A percentile compares a stretch with the other conserved stretches of the same genome.
These are phyloP conservation scores for Pteropus alecto DNA, from an alignment of 2,113 vertebrate species.

Conservation along the genomic window DNA sequence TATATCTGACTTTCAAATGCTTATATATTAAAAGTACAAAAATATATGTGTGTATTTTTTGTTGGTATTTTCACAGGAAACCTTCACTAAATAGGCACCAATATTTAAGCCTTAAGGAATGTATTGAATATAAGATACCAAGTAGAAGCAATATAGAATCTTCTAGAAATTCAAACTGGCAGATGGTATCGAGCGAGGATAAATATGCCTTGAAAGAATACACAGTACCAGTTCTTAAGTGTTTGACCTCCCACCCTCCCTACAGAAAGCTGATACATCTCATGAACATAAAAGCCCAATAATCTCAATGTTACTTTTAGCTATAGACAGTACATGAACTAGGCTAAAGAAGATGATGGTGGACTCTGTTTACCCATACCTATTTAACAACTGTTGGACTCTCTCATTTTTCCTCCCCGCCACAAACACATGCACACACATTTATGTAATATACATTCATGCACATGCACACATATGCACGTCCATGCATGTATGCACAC, in stretches of 20 bases:
- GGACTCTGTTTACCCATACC: neutral
- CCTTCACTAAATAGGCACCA: neutral
- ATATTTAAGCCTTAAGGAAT: neutral
- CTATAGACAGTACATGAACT: neutral
- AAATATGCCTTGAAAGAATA: neutral
- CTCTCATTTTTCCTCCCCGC: neutral
- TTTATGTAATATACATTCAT: neutral
- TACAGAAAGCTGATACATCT: neutral
- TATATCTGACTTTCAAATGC: constrained; percentile 26
- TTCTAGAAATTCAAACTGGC: constrained; percentile 26
- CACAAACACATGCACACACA: neutral
- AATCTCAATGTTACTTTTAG: constrained; percentile 21
- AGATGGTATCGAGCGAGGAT: constrained; percentile 31
- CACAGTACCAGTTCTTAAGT: neutral
- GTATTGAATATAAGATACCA: neutral
- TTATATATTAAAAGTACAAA: constrained; percentile 36
- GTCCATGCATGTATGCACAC: neutral
- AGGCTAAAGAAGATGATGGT: neutral
- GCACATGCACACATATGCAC: neutral
- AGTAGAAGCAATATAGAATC: neutral
- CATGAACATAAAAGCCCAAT: neutral
- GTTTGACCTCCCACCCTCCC: neutral
- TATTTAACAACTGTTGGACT: neutral
- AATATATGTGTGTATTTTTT: neutral
- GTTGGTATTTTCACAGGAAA: constrained; percentile 23